Evolutionary conservation across 2,888 invertebrate species (phyloP), one percentile per base, ranked within the genome.

Genomic region (Nomada goodeniana): DNA sequence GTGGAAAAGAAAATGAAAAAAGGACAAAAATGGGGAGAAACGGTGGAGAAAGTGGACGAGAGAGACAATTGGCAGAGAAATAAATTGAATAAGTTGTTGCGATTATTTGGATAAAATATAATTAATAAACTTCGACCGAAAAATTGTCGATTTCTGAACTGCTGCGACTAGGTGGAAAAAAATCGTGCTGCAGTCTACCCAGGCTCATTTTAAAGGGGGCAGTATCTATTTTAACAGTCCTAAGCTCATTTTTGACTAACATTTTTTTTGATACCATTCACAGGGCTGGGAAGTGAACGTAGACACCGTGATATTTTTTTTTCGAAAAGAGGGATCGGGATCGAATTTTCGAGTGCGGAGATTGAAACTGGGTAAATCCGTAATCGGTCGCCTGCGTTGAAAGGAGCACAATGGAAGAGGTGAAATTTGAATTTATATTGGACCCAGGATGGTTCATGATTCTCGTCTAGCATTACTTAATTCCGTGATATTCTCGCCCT

Each of bases 341-440:
- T 67, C 47, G 61, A 67, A 60, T 75, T 61, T 61, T 75, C 60
- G 23, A 42, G 13, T 3, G 20, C 44, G n/a, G 13, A 47, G 50
- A 75, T 76, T 78, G 78, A 50, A 68, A 77, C 72, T 26, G 55
- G 29, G 53, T 26, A 71, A 61, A 67, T 52, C 63, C 67, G 60
- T 77, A 65, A 65, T 70, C 60, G 69, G 59, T 29, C 60, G 55
- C 61, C 61, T 67, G 67, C 47, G 67, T 52, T 50, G 63, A 71
- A 63, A 57, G 76, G 53, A 65, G 69, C 52, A 82, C 80, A 82
- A 82, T 69, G 80, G 76, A 23, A 53, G 23, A 36, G 65, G 67
- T 15, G 76, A 76, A 82, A 82, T 82, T 82, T 82, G 82, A 82
- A 82, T 82, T 81, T 82, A 82, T 82, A 82, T 82, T 82, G 82